These are phyloP conservation scores for Capra hircus DNA, from an alignment of 2,113 vertebrate species.

Conservation along the genomic window DNA sequence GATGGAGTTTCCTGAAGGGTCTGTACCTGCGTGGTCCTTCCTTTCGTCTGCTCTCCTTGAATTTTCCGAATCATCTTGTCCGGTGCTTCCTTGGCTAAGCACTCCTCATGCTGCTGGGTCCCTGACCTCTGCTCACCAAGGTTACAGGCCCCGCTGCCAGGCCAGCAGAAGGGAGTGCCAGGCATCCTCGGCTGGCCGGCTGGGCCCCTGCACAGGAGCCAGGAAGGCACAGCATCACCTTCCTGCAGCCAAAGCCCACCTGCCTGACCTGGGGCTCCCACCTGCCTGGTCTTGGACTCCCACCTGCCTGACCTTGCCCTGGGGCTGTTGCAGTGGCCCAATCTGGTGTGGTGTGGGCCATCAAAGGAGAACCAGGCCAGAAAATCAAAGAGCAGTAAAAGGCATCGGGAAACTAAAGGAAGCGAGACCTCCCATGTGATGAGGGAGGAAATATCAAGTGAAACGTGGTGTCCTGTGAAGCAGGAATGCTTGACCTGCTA, in stretches of 20 bases:
- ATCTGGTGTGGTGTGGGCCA: too few species aligned
- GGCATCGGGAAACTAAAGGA: not conserved
- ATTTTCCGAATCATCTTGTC: not conserved
- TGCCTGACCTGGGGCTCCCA: not conserved
- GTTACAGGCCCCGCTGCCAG: not conserved
- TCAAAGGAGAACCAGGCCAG: not conserved
- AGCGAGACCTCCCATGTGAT: not conserved
- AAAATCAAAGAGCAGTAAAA: not conserved
- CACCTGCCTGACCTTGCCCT: not conserved
- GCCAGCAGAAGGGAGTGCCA: not conserved
- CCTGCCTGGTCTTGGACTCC: not conserved
- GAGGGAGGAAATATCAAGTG: not conserved
- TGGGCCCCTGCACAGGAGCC: not conserved
- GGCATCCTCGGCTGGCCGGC: rapidly evolving
- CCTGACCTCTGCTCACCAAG: not conserved
- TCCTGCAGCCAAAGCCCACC: not conserved
- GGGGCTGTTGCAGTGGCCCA: not conserved
- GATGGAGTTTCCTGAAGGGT: not conserved
- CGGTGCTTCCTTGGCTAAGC: not conserved
- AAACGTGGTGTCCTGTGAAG: slow-evolving; percentile 46
- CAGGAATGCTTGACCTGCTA: slow-evolving; percentile 34
- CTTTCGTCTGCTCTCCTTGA: not conserved
- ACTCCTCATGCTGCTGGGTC: not conserved
- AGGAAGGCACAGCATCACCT: not conserved
- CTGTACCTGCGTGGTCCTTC: not conserved